A percentile compares a stretch with the other conserved stretches of the same genome.
Evolutionary conservation across 2,888 invertebrate species (phyloP).

Genomic region (Stenolophus ochropezus): DNA sequence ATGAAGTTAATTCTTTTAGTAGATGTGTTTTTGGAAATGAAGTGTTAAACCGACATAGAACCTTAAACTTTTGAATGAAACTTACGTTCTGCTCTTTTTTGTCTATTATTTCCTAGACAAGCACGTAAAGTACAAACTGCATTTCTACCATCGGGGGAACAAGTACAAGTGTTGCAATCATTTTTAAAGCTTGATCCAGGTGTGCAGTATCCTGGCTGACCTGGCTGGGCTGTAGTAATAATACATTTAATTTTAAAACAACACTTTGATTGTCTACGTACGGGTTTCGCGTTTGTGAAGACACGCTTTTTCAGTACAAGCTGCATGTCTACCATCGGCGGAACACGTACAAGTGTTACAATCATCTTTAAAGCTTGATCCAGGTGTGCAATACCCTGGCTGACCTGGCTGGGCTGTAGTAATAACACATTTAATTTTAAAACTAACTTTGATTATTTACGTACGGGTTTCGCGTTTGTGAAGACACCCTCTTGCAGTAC

Average conservation of each 20-base stretch:
- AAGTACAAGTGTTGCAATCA: conserved; percentile 74
- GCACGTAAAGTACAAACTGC: conserved; percentile 72
- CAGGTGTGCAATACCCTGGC: conserved; percentile 58
- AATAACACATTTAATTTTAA: neutral
- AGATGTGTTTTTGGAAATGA: too few relatives aligned
- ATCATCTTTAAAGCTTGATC: conserved; percentile 61
- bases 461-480: too few relatives aligned
- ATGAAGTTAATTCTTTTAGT: too few relatives aligned
- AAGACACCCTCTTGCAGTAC: conserved; percentile 73
- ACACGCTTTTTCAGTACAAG: conserved; percentile 69
- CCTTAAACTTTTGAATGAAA: too few relatives aligned
- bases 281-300: conserved; percentile 43
- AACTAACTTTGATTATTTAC: neutral
- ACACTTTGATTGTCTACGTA: neutral
- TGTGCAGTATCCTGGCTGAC: conserved; percentile 63
- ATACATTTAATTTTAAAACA: neutral
- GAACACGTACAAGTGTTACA: conserved; percentile 73
- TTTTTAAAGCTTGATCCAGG: conserved; percentile 68
- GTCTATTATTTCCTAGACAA: too few relatives aligned
- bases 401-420: neutral
- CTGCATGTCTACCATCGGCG: conserved; percentile 70
- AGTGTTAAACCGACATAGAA: too few relatives aligned
- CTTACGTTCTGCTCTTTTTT: too few relatives aligned
- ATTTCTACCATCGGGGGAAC: conserved; percentile 72
- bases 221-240: neutral